phyloP scores from a whole-genome alignment of 2,113 vertebrate genomes.

The Trachemys scripta region DNA sequence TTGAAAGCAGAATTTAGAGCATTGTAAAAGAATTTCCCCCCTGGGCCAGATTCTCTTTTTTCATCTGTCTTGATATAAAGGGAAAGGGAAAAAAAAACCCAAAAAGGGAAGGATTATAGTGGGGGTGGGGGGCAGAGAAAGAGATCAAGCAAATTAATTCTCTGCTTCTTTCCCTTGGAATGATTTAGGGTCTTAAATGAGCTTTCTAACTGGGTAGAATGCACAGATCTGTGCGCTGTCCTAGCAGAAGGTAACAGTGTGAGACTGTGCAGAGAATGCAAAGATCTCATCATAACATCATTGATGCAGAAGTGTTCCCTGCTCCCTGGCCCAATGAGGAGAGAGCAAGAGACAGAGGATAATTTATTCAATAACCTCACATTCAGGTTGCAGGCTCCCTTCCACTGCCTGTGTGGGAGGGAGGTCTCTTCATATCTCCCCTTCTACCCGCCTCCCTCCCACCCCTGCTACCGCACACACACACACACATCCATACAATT shows the following conservation, averaged over 20 bases:
- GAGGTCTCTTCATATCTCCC: slow-evolving; percentile 61
- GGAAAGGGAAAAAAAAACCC: slow-evolving; percentile 53
- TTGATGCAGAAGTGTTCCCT: slow-evolving; percentile 3
- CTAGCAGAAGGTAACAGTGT: slow-evolving; percentile 14
- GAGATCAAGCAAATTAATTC: slow-evolving; percentile 49
- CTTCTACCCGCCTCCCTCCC: slow-evolving; percentile 64
- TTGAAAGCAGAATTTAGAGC: not conserved
- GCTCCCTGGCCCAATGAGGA: slow-evolving; percentile 17
- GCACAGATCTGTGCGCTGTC: not conserved
- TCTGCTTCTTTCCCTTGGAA: not conserved
- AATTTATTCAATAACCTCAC: slow-evolving; percentile 68
- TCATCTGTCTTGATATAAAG: slow-evolving; percentile 68
- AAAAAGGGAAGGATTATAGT: slow-evolving; percentile 39
- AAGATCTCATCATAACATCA: not conserved
- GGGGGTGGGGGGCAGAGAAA: slow-evolving; percentile 49
- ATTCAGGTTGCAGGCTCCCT: slow-evolving; percentile 61
- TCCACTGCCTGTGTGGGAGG: slow-evolving; percentile 54
- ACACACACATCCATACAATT: slow-evolving; percentile 1
- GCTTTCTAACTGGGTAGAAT: not conserved
- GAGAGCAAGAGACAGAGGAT: not conserved
- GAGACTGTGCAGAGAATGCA: slow-evolving; percentile 13
- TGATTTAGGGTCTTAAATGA: slow-evolving; percentile 31
- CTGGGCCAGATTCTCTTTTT: slow-evolving; percentile 60
- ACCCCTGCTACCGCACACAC: slow-evolving; percentile 46
- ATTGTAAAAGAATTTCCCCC: not conserved